These are phyloP conservation scores for Calliopum simillimum DNA, from an alignment of 2,888 invertebrate species.

Conservation along the genomic window DNA sequence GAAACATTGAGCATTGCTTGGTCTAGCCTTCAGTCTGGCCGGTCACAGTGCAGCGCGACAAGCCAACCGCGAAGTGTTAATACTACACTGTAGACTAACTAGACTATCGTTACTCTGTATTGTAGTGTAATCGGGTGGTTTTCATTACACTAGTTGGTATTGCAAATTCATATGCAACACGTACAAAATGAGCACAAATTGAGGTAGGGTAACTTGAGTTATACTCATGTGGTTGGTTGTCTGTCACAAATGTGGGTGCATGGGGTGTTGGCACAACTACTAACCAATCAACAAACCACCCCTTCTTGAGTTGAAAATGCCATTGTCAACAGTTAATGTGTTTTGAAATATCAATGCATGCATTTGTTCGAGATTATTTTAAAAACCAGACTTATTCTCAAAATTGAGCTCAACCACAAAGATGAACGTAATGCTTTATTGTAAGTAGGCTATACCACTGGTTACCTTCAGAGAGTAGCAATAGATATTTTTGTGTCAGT, in stretches of 20 bases:
- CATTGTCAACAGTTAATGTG: neutral
- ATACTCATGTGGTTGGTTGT: conserved; percentile 44
- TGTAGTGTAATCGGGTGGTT: conserved; percentile 36
- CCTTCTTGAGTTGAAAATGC: neutral
- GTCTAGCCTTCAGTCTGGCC: neutral
- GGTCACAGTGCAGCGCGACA: conserved; percentile 37
- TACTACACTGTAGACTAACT: too few relatives aligned
- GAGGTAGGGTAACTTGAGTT: conserved; percentile 48
- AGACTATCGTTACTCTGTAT: too few relatives aligned
- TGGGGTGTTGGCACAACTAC: too few relatives aligned
- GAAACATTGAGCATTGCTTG: neutral
- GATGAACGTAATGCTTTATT: too few relatives aligned
- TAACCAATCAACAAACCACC: too few relatives aligned
- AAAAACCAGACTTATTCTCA: too few relatives aligned
- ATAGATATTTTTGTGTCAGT: too few relatives aligned
- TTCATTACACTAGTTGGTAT: conserved; percentile 50
- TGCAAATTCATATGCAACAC: conserved; percentile 6
- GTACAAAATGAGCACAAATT: conserved; percentile 42
- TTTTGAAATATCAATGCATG: neutral
- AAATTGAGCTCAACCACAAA: too few relatives aligned
- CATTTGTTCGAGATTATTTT: neutral
- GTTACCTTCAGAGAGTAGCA: too few relatives aligned
- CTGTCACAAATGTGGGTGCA: conserved; percentile 18
- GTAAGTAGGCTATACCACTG: too few relatives aligned
- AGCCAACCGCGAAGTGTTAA: conserved; percentile 43